These are phyloP conservation scores for Sarcophaga subvicina DNA, from an alignment of 2,888 invertebrate genomes.

Conservation along the genomic window DNA sequence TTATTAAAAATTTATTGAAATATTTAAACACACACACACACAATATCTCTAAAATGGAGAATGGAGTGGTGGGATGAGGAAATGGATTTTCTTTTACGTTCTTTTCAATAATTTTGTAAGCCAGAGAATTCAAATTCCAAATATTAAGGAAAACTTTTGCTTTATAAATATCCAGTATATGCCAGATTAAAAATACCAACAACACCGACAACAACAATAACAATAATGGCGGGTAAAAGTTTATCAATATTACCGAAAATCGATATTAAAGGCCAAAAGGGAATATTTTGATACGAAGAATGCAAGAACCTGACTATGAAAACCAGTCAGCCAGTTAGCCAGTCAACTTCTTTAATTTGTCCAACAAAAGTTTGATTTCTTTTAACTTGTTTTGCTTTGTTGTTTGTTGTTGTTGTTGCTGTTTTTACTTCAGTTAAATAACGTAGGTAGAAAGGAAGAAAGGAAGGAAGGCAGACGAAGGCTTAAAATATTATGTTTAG, in stretches of 20 bases:
- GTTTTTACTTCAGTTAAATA: not conserved
- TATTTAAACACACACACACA: no score
- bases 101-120: not conserved
- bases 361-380: conserved; percentile 1
- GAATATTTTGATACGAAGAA: not conserved
- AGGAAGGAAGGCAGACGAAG: not conserved
- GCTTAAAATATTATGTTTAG: conserved; percentile 5
- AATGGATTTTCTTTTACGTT: not conserved
- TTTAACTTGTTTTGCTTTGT: not conserved
- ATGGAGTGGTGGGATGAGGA: no score
- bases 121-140: not conserved
- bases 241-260: conserved; percentile 38
- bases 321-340: not conserved
- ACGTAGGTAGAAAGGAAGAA: no score
- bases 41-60: no score
- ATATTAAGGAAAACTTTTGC: not conserved
- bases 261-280: conserved; percentile 33
- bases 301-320: not conserved
- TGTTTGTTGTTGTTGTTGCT: not conserved
- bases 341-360: conserved; percentile 38
- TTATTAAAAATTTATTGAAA: no score
- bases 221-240: not conserved
- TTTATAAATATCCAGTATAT: not conserved
- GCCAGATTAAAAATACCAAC: conserved; percentile 6
- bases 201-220: not conserved